Evolutionary conservation across 92 coral and sea anemone genomes (phyloP), one percentile per base, ranked within the genome.

Genomic region (Phenganax subtilis): DNA sequence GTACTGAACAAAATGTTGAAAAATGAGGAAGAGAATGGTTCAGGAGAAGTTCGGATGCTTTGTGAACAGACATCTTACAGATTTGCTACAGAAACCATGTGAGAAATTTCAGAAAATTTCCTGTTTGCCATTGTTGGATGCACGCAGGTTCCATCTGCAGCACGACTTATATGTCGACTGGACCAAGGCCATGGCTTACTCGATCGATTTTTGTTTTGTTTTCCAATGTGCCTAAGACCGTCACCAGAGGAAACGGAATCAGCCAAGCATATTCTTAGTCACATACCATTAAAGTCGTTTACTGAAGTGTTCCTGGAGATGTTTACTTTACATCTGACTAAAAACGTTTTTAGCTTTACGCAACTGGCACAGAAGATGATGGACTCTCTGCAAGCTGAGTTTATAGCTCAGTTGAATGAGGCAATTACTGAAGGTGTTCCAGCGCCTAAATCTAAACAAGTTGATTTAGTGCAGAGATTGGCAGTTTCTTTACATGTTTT

Each of bases 161-260:
- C 88, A 7, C 12, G 84, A 54, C 82, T 87, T 30, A 81, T 82
- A 30, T 51, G 85, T 30, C 62, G 88, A 71, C 82, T 89, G 80
- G 88, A 87, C 80, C 88, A 87, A 69, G 90, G 90, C 6, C 90
- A 84, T 55, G 89, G 89, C 57, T 60, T 89, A 69, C 86, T 86
- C 8, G 86, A 86, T 80, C 52, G 86, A 55, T 84, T 89, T 69
- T 4, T 84, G 52, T 76, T 87, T 29, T 9, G 85, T 57, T 81
- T 85, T 60, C 92, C 88, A 1, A 71, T 81, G 8, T 87, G 85
- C 63, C 85, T 81, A 8, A 80, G 88, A 27, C 92, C 87, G 37
- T 37, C 87, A n/a, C 55, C 85, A 11, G 44, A 81, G 52, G 87
- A 87, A 58, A 89, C 65, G 14, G 88, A 84, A 44, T 69, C 69